phyloP scores from a whole-genome alignment of 2,113 vertebrate genomes.

The Boulengeromyrus knoepffleri region DNA sequence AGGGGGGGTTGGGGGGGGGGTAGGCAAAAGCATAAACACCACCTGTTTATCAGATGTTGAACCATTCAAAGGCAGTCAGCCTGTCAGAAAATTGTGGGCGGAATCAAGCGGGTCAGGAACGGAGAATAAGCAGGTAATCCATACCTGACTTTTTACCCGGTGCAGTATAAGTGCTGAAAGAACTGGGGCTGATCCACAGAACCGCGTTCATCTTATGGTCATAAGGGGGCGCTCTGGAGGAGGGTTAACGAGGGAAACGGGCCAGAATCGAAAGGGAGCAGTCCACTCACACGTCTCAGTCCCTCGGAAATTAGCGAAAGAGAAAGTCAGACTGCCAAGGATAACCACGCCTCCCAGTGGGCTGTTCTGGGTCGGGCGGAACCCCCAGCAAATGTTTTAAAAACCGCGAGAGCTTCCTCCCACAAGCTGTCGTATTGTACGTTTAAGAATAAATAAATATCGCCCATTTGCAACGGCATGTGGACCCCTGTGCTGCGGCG shows the following conservation, averaged over 20 bases:
- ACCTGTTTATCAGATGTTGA: constrained; percentile 54
- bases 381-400: constrained; percentile 34
- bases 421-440: neutral
- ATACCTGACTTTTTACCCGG: neutral
- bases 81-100: constrained; percentile 46
- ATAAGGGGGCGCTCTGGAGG: neutral
- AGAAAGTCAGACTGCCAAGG: neutral
- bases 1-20: constrained; percentile 30
- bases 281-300: neutral
- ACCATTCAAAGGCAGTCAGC: constrained; percentile 37
- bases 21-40: constrained; percentile 46
- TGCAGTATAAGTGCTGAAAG: neutral
- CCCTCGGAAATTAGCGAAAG: neutral
- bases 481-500: constrained; percentile 82
- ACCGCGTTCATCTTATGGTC: neutral
- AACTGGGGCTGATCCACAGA: neutral
- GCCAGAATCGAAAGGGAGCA: neutral
- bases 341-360: neutral
- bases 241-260: neutral
- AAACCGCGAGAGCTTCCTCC: neutral
- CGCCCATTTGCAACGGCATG: constrained; percentile 84
- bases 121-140: neutral
- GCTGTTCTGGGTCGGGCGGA: constrained; percentile 42
- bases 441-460: neutral
- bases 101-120: constrained; percentile 17